These are phyloP conservation scores for Holacanthus passer DNA, from an alignment of 2,113 vertebrate species.

Conservation along the genomic window DNA sequence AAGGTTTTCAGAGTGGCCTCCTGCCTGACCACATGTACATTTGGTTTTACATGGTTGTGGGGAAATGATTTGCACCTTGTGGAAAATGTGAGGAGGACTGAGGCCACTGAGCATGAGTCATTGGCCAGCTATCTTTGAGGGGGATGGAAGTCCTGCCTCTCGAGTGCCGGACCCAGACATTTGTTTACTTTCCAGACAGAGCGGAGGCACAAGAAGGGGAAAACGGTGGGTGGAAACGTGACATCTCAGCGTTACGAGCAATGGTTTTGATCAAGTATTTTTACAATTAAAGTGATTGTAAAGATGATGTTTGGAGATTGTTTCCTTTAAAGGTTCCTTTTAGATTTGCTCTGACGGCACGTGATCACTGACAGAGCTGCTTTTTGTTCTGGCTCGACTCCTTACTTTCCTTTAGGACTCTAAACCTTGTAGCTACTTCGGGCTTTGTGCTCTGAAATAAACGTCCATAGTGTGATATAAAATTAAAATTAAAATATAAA, in stretches of 20 bases:
- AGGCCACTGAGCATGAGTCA: slow-evolving; percentile 81
- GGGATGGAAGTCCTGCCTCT: slow-evolving; percentile 78
- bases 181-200: slow-evolving; percentile 85
- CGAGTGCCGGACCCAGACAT: slow-evolving; percentile 73
- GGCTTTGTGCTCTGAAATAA: too few relatives aligned
- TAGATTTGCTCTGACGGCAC: neutral
- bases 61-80: slow-evolving; percentile 82
- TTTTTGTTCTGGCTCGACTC: neutral
- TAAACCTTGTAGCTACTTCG: neutral
- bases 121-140: slow-evolving; percentile 81
- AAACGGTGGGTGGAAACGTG: slow-evolving; percentile 57
- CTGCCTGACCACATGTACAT: slow-evolving; percentile 68
- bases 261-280: slow-evolving; percentile 1
- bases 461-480: too few relatives aligned
- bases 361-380: neutral
- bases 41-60: slow-evolving; percentile 72
- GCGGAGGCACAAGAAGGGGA: slow-evolving; percentile 77
- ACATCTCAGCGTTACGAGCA: slow-evolving; percentile 12
- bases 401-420: neutral
- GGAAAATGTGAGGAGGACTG: slow-evolving; percentile 82
- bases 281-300: neutral
- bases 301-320: neutral
- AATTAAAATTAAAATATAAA: too few relatives aligned
- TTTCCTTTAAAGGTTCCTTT: neutral
- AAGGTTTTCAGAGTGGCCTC: slow-evolving; percentile 50